phyloP scores from a whole-genome alignment of 2,797 vertebrate genomes.

The Acanthurus tractus region DNA sequence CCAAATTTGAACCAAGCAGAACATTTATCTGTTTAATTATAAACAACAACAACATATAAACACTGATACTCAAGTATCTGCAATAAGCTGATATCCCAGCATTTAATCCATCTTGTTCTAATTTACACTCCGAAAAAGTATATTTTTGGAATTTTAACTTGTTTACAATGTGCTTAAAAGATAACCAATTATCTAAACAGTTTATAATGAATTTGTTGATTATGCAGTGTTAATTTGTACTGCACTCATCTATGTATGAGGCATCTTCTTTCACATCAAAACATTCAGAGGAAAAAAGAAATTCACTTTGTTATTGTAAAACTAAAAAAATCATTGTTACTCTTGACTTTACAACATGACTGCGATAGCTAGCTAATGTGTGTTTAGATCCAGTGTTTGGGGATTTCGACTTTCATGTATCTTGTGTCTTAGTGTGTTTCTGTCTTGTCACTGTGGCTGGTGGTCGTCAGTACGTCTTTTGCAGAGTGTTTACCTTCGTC shows the following conservation, averaged over 20 bases:
- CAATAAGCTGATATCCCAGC: not conserved
- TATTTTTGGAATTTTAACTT: not conserved
- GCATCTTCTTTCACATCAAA: not conserved
- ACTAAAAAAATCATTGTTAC: too few species aligned
- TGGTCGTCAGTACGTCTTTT: not conserved
- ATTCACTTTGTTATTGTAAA: not conserved
- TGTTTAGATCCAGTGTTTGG: constrained; percentile 2
- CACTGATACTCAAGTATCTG: not conserved
- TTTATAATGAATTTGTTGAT: not conserved
- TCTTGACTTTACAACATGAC: not conserved
- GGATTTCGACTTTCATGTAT: constrained; percentile 8
- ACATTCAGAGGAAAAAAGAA: not conserved
- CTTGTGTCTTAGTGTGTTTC: constrained; percentile 22
- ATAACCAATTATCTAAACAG: not conserved
- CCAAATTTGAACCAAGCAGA: not conserved
- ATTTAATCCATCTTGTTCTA: too few species aligned
- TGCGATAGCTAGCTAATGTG: not conserved
- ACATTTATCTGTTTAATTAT: not conserved
- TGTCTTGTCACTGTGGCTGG: constrained; percentile 35
- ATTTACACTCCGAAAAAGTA: not conserved
- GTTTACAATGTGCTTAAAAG: too few species aligned
- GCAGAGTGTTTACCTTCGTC: constrained; percentile 11
- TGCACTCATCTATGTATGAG: not conserved
- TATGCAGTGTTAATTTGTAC: too few species aligned
- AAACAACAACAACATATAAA: not conserved